Conservation (phyloP, 2,113 vertebrate species). For the Pteropus alecto region DNA sequence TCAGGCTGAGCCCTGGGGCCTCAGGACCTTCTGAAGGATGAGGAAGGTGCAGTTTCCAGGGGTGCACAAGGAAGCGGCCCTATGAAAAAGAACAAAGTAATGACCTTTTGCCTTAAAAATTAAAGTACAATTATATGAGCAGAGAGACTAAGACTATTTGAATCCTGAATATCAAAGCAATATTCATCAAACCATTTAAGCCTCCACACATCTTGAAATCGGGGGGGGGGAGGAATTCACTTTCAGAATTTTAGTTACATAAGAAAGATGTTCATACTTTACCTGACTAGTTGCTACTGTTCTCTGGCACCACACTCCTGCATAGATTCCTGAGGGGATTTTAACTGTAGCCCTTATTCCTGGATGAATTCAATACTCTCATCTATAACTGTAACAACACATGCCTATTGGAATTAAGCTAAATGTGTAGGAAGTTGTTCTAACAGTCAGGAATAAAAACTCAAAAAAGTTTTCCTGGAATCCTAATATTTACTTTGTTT, state of each 20-base stretch:
- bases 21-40: neutral
- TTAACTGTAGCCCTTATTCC: neutral
- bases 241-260: neutral
- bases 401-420: neutral
- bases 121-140: neutral
- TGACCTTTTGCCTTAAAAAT: neutral
- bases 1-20: neutral
- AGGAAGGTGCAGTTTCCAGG: neutral
- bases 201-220: constrained; percentile 20
- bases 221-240: neutral
- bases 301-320: neutral
- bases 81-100: constrained; percentile 17
- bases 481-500: neutral
- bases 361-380: neutral
- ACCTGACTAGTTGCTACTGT: neutral
- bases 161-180: constrained; percentile 9
- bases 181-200: neutral
- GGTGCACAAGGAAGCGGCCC: neutral
- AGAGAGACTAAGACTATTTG: neutral
- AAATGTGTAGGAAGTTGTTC: neutral
- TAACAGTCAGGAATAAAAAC: neutral
- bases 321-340: neutral
- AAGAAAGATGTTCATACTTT: neutral
- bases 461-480: neutral
- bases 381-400: neutral